Percentiles rank a stretch among this genome's conserved stretches.
Conservation (phyloP, 1,140 invertebrate species). For the Psix sp. region DNA sequence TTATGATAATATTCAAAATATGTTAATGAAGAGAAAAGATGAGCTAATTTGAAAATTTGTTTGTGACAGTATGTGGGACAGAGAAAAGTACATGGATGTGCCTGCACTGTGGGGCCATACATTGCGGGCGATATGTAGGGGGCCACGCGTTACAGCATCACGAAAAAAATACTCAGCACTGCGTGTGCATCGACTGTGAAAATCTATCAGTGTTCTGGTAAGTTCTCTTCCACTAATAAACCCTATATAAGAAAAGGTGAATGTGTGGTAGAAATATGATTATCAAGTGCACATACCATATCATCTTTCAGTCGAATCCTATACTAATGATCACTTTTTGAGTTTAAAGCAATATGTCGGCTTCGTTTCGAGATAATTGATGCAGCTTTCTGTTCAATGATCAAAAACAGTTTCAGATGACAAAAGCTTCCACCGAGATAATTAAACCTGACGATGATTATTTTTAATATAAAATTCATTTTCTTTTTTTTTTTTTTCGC, state of each 20-base stretch:
- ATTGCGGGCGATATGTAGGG: slow-evolving; percentile 88
- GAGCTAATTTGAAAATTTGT: slow-evolving; percentile 7
- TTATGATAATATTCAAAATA: neutral
- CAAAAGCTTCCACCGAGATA: too few relatives aligned
- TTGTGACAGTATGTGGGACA: slow-evolving; percentile 81
- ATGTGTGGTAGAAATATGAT: slow-evolving; percentile 18
- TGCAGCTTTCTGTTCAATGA: too few relatives aligned
- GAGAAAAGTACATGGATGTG: slow-evolving; percentile 86
- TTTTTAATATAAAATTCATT: too few relatives aligned
- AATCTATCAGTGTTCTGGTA: slow-evolving; percentile 87
- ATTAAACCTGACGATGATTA: too few relatives aligned
- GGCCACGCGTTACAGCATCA: slow-evolving; percentile 87
- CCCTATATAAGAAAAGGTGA: slow-evolving; percentile 1
- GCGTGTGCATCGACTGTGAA: slow-evolving; percentile 87
- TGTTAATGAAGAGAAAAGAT: neutral
- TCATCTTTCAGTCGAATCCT: neutral
- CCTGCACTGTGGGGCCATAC: slow-evolving; percentile 83
- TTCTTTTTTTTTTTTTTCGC: too few relatives aligned
- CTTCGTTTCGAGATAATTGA: too few relatives aligned
- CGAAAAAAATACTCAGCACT: slow-evolving; percentile 80
- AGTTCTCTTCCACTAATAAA: slow-evolving; percentile 62
- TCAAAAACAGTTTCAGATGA: too few relatives aligned
- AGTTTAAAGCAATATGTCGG: too few relatives aligned
- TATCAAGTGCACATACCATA: slow-evolving; percentile 2
- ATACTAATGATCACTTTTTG: too few relatives aligned